These are phyloP conservation scores for Drosophila yakuba DNA, from an alignment of 1,140 invertebrate species.

Conservation along the genomic window DNA sequence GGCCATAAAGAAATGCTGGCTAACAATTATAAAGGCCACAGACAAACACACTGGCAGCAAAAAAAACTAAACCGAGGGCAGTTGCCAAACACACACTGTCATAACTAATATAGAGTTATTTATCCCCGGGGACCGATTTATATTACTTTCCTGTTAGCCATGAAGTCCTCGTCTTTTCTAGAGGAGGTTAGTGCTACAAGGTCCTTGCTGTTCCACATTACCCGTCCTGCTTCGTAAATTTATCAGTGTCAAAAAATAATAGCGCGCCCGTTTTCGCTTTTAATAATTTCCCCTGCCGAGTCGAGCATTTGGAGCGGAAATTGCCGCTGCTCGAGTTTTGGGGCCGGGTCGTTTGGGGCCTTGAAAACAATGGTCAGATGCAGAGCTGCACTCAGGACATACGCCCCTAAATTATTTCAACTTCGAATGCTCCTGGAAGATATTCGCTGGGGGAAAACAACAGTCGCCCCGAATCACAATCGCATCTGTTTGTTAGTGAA, in stretches of 20 bases:
- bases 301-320: slow-evolving; percentile 77
- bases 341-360: slow-evolving; percentile 44
- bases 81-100: slow-evolving; percentile 56
- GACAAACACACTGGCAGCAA: slow-evolving; percentile 4
- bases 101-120: slow-evolving; percentile 82
- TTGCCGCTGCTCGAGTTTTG: slow-evolving; percentile 69
- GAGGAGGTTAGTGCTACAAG: slow-evolving; percentile 69
- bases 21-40: slow-evolving; percentile 39
- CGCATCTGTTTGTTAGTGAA: slow-evolving; percentile 34
- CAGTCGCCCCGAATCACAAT: background rate
- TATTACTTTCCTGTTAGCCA: slow-evolving; percentile 77
- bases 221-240: slow-evolving; percentile 56
- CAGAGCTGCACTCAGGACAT: slow-evolving; percentile 17
- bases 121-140: slow-evolving; percentile 78
- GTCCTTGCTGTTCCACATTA: slow-evolving; percentile 40
- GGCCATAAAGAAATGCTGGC: slow-evolving; percentile 50
- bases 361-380: slow-evolving; percentile 64
- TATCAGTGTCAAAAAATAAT: slow-evolving; percentile 83
- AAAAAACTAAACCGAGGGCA: slow-evolving; percentile 39
- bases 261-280: slow-evolving; percentile 79
- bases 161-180: slow-evolving; percentile 22
- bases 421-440: slow-evolving; percentile 8
- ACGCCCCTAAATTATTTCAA: slow-evolving; percentile 59
- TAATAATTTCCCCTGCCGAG: slow-evolving; percentile 80
- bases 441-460: slow-evolving; percentile 21